phyloP scores from a whole-genome alignment of 1,140 invertebrate genomes.

The Piezodorus guildinii region DNA sequence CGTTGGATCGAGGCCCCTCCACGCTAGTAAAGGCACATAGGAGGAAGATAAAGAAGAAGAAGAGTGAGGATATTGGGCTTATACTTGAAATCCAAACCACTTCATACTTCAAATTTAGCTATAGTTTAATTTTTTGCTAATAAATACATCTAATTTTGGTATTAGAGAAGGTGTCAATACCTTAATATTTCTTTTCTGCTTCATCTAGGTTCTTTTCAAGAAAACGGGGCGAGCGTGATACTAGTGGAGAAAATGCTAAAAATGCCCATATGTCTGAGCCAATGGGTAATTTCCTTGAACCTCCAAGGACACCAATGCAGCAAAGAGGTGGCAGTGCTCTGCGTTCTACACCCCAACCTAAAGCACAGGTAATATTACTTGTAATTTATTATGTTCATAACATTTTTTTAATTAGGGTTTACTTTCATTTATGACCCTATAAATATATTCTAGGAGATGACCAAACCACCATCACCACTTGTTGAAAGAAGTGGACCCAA shows the following conservation, averaged over 20 bases:
- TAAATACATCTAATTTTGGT: no score
- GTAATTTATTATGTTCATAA: background rate
- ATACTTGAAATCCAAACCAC: no score
- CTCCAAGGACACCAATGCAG: constrained; percentile 7
- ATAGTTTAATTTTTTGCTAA: no score
- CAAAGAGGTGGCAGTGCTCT: constrained; percentile 20
- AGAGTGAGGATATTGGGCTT: no score
- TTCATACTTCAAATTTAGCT: no score
- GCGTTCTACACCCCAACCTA: background rate
- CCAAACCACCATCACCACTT: constrained; percentile 31
- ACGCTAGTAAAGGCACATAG: no score
- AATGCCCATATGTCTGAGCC: constrained; percentile 63
- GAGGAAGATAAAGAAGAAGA: no score
- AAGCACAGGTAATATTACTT: background rate
- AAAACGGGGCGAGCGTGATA: constrained; percentile 58
- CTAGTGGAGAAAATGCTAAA: constrained; percentile 46
- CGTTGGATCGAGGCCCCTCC: no score
- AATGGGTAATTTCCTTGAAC: constrained; percentile 4
- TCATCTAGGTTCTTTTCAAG: constrained; percentile 62
- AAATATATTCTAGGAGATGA: background rate
- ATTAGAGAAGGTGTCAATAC: no score
- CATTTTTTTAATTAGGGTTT: background rate
- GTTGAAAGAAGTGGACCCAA: constrained; percentile 53
- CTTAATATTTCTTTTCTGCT: constrained; percentile 27
- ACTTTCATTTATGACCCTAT: background rate